Evolutionary conservation across 2,113 vertebrate genomes (phyloP), one percentile per base, ranked within the genome.

Genomic region (Austrofundulus limnaeus): DNA sequence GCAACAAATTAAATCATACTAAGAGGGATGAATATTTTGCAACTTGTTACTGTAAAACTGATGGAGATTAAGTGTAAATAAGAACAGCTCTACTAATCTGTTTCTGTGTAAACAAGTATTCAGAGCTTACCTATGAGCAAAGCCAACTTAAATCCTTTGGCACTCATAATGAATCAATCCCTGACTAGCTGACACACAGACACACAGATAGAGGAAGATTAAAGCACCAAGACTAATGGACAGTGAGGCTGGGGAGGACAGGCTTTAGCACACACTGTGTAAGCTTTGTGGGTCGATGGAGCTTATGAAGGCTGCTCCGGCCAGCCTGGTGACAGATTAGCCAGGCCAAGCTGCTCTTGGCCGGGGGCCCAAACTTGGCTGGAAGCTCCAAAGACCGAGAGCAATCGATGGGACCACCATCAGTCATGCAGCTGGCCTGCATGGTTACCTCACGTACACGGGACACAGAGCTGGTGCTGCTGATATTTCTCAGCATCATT

Each of bases 321-420:
- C 76, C 84, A 20, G 80, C 72, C 80, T 42, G 76, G 84, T 89
- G 88, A 89, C 86, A 88, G 86, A 89, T 89, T 86, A 89, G 83
- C 84, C 56, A 54, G 77, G 72, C 82, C 81, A 65, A 80, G 85
- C 82, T 71, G 84, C 84, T 87, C 72, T 88, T 88, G 88, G 86
- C 79, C 77, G 52, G 70, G 59, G 83, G 88, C 86, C 86, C 73
- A 84, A 85, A 82, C 81, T 82, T 84, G 79, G 84, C 86, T 79
- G 82, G 82, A 77, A 81, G 77, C 85, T 79, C 75, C 28, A 72
- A 89, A 78, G 83, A 84, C 77, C 64, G 69, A 74, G 75, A 81
- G 81, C 85, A 82, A 89, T 90, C 82, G 84, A 88, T 85, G 80
- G 83, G 88, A 81, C 85, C 86, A 82, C 83, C 88, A 90, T 87